These are phyloP conservation scores for Heteropelma amictum DNA, from an alignment of 2,888 invertebrate genomes.

Conservation along the genomic window DNA sequence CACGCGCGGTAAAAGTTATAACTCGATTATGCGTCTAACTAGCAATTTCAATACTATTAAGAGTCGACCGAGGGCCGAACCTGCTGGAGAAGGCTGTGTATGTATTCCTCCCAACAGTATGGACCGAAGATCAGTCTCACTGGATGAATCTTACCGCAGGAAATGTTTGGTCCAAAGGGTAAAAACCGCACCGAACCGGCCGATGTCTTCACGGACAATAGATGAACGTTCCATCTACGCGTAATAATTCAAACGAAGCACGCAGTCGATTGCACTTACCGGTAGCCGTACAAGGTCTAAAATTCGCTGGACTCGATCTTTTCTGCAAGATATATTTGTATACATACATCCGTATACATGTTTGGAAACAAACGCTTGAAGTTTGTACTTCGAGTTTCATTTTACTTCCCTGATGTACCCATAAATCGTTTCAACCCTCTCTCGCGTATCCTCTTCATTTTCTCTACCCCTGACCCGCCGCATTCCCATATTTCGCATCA, in stretches of 20 bases:
- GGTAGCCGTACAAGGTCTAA: conserved; percentile 62
- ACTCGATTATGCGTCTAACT: conserved; percentile 76
- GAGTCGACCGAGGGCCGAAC: conserved; percentile 55
- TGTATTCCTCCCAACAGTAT: conserved; percentile 11
- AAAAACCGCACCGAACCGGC: conserved; percentile 54
- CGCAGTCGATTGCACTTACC: conserved; percentile 66
- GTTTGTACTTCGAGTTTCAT: too few species aligned
- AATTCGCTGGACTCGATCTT: background rate
- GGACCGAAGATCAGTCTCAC: conserved; percentile 32
- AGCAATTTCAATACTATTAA: conserved; percentile 76
- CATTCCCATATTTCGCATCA: too few species aligned
- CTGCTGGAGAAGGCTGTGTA: conserved; percentile 17
- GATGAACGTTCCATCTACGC: conserved; percentile 65
- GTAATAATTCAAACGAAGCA: conserved; percentile 69
- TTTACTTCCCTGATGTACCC: too few species aligned
- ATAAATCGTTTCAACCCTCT: too few species aligned
- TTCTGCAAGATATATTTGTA: too few species aligned
- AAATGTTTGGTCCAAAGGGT: conserved; percentile 65
- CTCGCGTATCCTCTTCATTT: too few species aligned
- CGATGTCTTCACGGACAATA: conserved; percentile 66
- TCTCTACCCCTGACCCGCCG: too few species aligned
- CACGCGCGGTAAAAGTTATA: conserved; percentile 72
- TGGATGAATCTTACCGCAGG: conserved; percentile 41
- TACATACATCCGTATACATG: too few species aligned
- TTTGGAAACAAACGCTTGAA: too few species aligned